Evolutionary conservation across 92 coral and sea anemone genomes (phyloP), one percentile per base, ranked within the genome.

Genomic region (Actinostola sp.): DNA sequence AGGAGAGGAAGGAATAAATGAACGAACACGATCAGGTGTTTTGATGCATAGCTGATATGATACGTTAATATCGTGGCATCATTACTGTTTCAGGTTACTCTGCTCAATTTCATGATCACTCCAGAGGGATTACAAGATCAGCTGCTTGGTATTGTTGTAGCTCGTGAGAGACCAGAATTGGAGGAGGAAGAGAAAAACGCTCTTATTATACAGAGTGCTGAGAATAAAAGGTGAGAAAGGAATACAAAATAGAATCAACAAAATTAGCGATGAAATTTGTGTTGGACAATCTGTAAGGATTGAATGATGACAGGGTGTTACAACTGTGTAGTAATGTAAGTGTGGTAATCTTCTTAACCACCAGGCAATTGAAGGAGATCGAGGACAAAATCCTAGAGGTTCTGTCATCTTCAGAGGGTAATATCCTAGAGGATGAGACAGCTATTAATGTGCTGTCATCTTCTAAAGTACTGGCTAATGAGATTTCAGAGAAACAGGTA

Each of bases 81-180:
- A 4, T 36, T 36, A 36, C 4, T 36, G 11, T 57, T 48, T 41
- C 57, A 93, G 98, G 98, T 93, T 21, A 93, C 98, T 31, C 83
- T 93, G 39, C 75, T 93, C 72, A 93, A 93, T 82, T 93, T 93
- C 76, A 93, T 93, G 97, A 91, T 93, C 88, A 93, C 98, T 9
- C 98, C 98, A 10, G 98, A 93, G 74, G 98, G 98, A 23, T 66
- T 93, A 66, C 92, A 93, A 77, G 98, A 93, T 82, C 98, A 93
- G 44, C 67, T 93, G 54, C 59, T 93, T 49, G 98, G 98, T 21
- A 93, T 93, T 66, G 98, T 93, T 23, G 98, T 93, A 42, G 98
- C 98, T 13, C 80, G 98, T 52, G 98, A 93, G 59, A 82, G 98
- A 39, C 98, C 98, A 36, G 98, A 93, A 59, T 84, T 93, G 16